Evolutionary conservation across 2,113 vertebrate genomes (phyloP).

Genomic region (Pachypanchax playfairii): DNA sequence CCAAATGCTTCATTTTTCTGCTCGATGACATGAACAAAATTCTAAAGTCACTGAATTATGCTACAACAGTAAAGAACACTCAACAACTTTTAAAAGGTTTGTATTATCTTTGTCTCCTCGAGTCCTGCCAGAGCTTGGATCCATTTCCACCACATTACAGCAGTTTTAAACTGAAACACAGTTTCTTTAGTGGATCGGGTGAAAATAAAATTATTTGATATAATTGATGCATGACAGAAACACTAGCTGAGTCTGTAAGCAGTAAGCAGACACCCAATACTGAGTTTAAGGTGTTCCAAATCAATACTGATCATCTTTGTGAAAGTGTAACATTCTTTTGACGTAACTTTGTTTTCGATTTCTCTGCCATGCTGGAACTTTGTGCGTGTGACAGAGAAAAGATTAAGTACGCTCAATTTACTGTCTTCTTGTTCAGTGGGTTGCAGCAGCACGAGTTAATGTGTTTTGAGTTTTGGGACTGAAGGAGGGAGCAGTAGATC

Average conservation of each 20-base stretch:
- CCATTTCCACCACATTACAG: too few relatives aligned
- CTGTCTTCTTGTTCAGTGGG: constrained; percentile 3
- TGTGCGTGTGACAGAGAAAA: neutral
- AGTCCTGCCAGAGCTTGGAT: too few relatives aligned
- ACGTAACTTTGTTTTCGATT: neutral
- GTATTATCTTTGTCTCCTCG: too few relatives aligned
- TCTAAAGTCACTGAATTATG: too few relatives aligned
- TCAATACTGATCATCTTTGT: neutral
- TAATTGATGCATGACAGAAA: neutral
- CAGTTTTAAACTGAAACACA: too few relatives aligned
- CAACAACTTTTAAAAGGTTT: too few relatives aligned
- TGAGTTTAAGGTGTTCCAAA: neutral
- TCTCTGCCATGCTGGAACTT: neutral
- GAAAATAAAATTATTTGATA: too few relatives aligned
- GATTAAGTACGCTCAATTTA: constrained; percentile 4
- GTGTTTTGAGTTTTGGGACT: neutral
- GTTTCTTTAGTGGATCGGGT: too few relatives aligned
- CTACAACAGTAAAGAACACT: too few relatives aligned
- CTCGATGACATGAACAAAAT: too few relatives aligned
- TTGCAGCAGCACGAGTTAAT: neutral
- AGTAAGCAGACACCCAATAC: neutral
- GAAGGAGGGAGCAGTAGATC: neutral
- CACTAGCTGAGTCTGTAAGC: neutral
- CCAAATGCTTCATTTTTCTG: too few relatives aligned
- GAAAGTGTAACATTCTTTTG: neutral